Percentiles rank a stretch among this genome's conserved stretches.
phyloP scores from a whole-genome alignment of 2,888 invertebrate genomes.

The Drosophila borborema region DNA sequence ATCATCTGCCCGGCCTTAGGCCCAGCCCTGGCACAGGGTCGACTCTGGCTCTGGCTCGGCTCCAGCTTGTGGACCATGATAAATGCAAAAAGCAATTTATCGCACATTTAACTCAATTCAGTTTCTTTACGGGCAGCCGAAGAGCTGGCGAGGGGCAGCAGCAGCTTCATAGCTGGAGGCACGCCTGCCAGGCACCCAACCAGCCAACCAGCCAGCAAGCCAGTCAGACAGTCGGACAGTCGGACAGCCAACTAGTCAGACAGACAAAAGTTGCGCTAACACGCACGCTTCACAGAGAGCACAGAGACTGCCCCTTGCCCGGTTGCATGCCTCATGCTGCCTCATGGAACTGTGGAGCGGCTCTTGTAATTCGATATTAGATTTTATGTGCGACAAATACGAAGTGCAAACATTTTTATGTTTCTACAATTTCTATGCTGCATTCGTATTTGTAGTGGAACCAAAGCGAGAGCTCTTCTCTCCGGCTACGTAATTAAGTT shows the following conservation, averaged over 20 bases:
- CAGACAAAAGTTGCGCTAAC: conserved; percentile 68
- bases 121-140: conserved; percentile 72
- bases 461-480: conserved; percentile 37
- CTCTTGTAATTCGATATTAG: conserved; percentile 81
- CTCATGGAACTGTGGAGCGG: conserved; percentile 25
- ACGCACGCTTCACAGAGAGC: conserved; percentile 51
- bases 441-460: conserved; percentile 69
- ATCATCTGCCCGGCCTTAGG: conserved; percentile 44
- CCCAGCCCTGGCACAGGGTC: conserved; percentile 23
- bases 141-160: conserved; percentile 3
- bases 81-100: conserved; percentile 82
- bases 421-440: conserved; percentile 69
- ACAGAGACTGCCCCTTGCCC: background rate
- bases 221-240: background rate
- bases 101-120: conserved; percentile 81
- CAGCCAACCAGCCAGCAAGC: conserved; percentile 22
- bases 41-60: conserved; percentile 57
- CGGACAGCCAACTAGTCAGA: conserved; percentile 3
- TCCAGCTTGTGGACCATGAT: conserved; percentile 71
- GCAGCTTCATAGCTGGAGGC: conserved; percentile 31
- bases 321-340: conserved; percentile 25
- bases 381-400: conserved; percentile 82
- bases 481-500: conserved; percentile 63
- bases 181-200: conserved; percentile 42
- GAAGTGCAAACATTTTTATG: conserved; percentile 80